Percentiles rank a stretch among this genome's conserved stretches.
These are phyloP conservation scores for Zaprionus gabonicus DNA, from an alignment of 1,140 invertebrate species.

Conservation along the genomic window DNA sequence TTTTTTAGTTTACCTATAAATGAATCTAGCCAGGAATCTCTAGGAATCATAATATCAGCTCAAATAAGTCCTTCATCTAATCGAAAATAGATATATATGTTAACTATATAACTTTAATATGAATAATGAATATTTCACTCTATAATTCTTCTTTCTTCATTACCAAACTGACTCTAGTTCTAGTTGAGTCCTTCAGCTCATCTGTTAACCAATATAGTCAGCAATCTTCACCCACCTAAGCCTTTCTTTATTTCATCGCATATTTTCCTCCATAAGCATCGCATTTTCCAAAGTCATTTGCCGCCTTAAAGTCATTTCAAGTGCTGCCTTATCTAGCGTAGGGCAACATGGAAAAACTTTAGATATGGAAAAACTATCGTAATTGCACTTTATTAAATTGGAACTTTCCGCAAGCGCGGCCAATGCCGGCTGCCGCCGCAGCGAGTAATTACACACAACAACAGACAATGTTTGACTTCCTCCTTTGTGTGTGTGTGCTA, in stretches of 20 bases:
- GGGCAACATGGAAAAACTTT: not conserved
- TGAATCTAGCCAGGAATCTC: too few species aligned
- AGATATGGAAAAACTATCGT: slow-evolving; percentile 1
- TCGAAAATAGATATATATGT: too few species aligned
- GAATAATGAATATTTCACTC: too few species aligned
- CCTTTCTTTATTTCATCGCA: not conserved
- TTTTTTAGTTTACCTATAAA: too few species aligned
- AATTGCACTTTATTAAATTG: slow-evolving; percentile 12
- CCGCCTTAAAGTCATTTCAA: not conserved
- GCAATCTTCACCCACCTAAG: too few species aligned
- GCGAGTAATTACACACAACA: slow-evolving; percentile 21
- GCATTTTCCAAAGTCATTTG: not conserved
- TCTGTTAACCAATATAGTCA: not conserved
- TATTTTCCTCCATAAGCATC: not conserved
- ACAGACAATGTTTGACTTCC: slow-evolving; percentile 20
- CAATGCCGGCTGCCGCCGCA: not conserved
- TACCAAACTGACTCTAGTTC: too few species aligned
- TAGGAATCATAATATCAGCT: too few species aligned
- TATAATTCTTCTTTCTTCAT: too few species aligned
- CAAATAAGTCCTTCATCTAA: too few species aligned
- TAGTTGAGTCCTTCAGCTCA: too few species aligned
- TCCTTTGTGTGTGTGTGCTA: slow-evolving; percentile 11
- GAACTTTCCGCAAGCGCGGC: not conserved
- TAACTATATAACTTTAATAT: too few species aligned
- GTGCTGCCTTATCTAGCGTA: not conserved